phyloP scores from a whole-genome alignment of 2,113 vertebrate genomes.

The Rhodinocichla rosea region DNA sequence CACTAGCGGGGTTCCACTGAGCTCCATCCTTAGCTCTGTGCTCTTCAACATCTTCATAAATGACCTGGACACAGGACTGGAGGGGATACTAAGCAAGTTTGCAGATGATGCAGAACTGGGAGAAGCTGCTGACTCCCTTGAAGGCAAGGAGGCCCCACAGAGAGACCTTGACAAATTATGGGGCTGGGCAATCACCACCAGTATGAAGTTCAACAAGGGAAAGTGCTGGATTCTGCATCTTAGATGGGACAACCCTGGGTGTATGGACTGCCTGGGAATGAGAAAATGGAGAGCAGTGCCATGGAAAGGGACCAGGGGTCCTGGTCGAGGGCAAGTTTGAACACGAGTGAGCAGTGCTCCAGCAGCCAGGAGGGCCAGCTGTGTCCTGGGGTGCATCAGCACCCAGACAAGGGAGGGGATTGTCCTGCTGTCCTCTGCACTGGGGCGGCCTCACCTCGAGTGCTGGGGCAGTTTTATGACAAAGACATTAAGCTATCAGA shows the following conservation, averaged over 20 bases:
- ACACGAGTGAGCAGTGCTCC: background rate
- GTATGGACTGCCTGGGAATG: background rate
- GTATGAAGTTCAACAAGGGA: background rate
- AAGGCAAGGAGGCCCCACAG: background rate
- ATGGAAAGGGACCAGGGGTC: background rate
- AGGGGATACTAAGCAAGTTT: background rate
- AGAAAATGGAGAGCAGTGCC: background rate
- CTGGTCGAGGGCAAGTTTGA: background rate
- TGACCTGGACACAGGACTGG: no score
- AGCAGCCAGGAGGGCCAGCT: background rate
- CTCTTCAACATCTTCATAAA: background rate
- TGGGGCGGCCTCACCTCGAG: rapidly evolving
- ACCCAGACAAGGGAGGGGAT: background rate
- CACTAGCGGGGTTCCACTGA: background rate
- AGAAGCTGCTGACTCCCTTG: background rate
- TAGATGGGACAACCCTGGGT: background rate
- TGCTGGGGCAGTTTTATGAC: background rate
- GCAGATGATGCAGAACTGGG: background rate
- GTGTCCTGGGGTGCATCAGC: background rate
- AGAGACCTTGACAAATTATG: background rate
- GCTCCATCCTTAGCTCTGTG: background rate
- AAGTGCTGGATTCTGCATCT: background rate
- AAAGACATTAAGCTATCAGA: background rate
- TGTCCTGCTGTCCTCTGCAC: background rate
- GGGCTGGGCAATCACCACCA: background rate